Conservation (phyloP, 1,140 invertebrate genomes). For the Euwallacea similis region DNA sequence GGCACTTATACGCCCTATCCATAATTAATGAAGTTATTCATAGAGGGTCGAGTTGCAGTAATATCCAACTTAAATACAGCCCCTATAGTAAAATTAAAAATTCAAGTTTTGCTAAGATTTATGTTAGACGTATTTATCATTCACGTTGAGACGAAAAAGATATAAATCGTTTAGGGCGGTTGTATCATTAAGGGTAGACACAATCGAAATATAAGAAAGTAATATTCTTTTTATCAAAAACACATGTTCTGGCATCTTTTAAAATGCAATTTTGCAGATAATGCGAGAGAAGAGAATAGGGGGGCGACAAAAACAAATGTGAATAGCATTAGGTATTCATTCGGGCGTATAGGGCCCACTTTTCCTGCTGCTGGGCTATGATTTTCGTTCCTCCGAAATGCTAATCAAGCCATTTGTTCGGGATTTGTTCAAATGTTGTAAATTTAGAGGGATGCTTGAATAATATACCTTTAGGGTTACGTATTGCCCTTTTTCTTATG, state of each 20-base stretch:
- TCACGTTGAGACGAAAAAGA: no score
- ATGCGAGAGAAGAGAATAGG: conserved; percentile 43
- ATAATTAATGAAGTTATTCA: no score
- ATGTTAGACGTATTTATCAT: no score
- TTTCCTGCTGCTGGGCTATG: conserved; percentile 42
- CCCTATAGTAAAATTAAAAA: no score
- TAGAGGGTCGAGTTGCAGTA: no score
- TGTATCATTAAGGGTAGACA: neutral
- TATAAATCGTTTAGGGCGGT: conserved; percentile 17
- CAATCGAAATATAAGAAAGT: conserved; percentile 35
- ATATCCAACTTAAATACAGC: no score
- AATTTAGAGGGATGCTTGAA: conserved; percentile 35
- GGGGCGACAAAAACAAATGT: conserved; percentile 53
- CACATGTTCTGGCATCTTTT: conserved; percentile 50
- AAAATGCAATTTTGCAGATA: conserved; percentile 53
- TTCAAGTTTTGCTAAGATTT: no score
- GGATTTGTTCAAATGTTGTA: conserved; percentile 35
- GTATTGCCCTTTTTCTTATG: neutral
- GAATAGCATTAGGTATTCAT: conserved; percentile 53
- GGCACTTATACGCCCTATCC: no score
- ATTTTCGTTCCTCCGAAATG: conserved; percentile 44
- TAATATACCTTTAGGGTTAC: conserved; percentile 23
- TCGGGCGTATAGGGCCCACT: conserved; percentile 42
- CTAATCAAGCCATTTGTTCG: conserved; percentile 47
- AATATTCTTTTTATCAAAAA: conserved; percentile 51